A percentile compares a stretch with the other conserved stretches of the same genome.
Conservation (phyloP, 2,797 vertebrate genomes). For the Tarsius wallacei region DNA sequence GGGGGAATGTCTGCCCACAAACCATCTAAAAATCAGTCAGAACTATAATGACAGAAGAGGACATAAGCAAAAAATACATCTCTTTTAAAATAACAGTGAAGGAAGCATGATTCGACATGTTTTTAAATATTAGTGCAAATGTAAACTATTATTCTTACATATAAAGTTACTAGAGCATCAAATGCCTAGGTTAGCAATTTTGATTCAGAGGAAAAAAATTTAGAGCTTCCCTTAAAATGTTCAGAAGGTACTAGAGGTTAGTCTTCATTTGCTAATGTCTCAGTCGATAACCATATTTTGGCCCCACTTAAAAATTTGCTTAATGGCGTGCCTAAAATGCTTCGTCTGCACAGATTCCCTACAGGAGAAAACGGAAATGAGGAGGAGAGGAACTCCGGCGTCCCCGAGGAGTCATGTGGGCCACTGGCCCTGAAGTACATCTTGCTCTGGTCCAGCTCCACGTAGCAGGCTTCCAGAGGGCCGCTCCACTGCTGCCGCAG, state of each 20-base stretch:
- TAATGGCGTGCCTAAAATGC: constrained; percentile 95
- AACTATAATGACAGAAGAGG: constrained; percentile 30
- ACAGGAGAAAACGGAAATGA: constrained; percentile 97
- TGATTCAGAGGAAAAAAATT: constrained; percentile 80
- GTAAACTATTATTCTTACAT: constrained; percentile 79
- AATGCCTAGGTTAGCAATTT: constrained; percentile 82
- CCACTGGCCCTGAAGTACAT: constrained; percentile 94
- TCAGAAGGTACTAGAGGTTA: constrained; percentile 71
- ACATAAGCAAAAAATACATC: constrained; percentile 25
- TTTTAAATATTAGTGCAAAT: constrained; percentile 92
- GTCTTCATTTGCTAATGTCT: constrained; percentile 96
- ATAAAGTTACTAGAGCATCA: constrained; percentile 85
- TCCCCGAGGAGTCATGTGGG: constrained; percentile 85
- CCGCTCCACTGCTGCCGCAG: constrained; percentile 93
- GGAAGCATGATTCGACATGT: constrained; percentile 83
- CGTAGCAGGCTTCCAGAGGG: constrained; percentile 82
- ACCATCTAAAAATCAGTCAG: constrained; percentile 44
- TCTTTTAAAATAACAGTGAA: constrained; percentile 72
- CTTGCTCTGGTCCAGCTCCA: constrained; percentile 91
- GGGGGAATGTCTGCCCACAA: neutral
- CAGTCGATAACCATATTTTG: constrained; percentile 98
- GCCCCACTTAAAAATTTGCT: constrained; percentile 99
- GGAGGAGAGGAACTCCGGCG: constrained; percentile 96
- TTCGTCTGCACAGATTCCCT: constrained; percentile 96
- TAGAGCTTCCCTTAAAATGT: constrained; percentile 29